Evolutionary conservation across 2,113 vertebrate genomes (phyloP).

Genomic region (Myrmecobius fasciatus): DNA sequence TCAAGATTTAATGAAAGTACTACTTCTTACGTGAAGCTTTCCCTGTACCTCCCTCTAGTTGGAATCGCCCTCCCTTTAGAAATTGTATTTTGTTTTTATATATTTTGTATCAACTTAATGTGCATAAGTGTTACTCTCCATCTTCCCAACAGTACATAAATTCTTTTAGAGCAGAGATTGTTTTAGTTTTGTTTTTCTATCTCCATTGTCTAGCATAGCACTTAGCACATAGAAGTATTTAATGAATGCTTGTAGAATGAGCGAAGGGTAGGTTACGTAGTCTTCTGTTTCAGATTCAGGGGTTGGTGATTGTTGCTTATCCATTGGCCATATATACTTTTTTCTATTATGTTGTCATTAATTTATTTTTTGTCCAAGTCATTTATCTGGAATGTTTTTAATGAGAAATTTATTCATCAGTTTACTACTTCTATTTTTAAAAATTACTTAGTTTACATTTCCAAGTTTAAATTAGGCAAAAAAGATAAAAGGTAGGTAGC

Average conservation of each 20-base stretch:
- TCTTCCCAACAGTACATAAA: neutral
- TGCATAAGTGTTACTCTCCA: neutral
- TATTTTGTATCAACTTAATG: neutral
- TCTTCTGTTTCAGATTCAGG: constrained; percentile 47
- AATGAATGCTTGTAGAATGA: neutral
- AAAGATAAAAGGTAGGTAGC: too few relatives aligned
- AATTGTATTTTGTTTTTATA: neutral
- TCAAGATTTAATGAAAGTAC: neutral
- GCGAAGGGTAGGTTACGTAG: constrained; percentile 50
- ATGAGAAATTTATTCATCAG: constrained; percentile 66
- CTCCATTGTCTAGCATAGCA: neutral
- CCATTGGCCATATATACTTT: constrained; percentile 59
- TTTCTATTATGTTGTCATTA: constrained; percentile 65
- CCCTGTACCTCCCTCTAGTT: neutral
- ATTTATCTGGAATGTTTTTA: constrained; percentile 32
- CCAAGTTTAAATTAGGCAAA: neutral
- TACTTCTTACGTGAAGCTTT: neutral
- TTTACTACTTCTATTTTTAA: neutral
- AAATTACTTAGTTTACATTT: neutral
- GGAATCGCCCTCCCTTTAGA: neutral
- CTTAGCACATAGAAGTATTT: neutral
- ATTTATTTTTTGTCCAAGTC: constrained; percentile 25
- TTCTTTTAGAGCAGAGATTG: neutral
- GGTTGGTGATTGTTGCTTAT: constrained; percentile 54
- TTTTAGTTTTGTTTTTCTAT: neutral